Conservation (phyloP, 2,797 vertebrate genomes). For the Lateolabrax maculatus region DNA sequence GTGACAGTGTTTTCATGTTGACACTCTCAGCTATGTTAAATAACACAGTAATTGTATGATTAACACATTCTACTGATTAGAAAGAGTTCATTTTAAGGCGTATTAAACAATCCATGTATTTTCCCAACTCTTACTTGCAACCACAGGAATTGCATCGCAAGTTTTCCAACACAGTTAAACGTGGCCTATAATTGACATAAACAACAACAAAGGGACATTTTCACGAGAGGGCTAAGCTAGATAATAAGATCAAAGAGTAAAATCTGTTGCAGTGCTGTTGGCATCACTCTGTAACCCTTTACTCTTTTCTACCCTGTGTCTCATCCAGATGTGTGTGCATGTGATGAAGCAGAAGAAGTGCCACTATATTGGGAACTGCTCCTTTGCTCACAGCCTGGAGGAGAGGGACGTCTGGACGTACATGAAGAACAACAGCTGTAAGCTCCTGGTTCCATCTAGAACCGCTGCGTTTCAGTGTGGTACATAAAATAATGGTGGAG, state of each 20-base stretch:
- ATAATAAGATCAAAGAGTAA: neutral
- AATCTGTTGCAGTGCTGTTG: neutral
- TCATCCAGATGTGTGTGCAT: slow-evolving; percentile 94
- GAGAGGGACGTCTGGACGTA: slow-evolving; percentile 99
- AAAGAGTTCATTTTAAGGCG: neutral
- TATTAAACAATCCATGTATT: neutral
- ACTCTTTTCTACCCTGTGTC: neutral
- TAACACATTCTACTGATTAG: neutral
- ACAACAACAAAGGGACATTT: neutral
- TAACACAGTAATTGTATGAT: neutral
- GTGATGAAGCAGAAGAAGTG: slow-evolving; percentile 99
- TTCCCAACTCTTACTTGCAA: neutral
- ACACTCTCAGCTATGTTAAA: neutral
- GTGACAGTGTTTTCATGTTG: slow-evolving; percentile 2
- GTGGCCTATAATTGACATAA: neutral
- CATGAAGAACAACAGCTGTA: slow-evolving; percentile 99
- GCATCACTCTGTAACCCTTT: neutral
- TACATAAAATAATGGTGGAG: neutral
- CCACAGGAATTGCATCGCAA: neutral
- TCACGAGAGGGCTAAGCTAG: neutral
- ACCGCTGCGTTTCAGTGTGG: neutral
- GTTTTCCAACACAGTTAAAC: neutral
- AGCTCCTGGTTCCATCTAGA: slow-evolving; percentile 65
- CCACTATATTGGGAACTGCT: slow-evolving; percentile 98
- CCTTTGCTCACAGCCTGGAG: slow-evolving; percentile 97